Evolutionary conservation across 2,113 vertebrate species (phyloP).

Genomic region (Paramormyrops kingsleyae): DNA sequence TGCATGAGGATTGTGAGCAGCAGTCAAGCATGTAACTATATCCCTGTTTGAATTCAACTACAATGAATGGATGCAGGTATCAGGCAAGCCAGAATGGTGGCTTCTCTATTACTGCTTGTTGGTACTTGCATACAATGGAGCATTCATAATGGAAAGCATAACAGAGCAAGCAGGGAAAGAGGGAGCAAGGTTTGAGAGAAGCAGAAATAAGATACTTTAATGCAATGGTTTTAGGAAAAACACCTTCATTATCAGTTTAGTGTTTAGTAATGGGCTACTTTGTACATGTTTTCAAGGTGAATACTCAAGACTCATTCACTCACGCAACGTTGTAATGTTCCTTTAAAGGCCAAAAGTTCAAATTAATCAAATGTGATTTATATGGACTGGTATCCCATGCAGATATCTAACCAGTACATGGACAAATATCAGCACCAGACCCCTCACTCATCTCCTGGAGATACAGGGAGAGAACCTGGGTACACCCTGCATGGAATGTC

Average conservation of each 20-base stretch:
- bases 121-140: not conserved
- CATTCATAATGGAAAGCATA: not conserved
- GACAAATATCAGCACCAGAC: too few species aligned
- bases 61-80: not conserved
- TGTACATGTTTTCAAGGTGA: not conserved
- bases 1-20: not conserved
- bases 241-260: not conserved
- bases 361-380: not conserved
- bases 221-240: not conserved
- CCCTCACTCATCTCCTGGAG: too few species aligned
- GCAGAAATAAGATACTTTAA: not conserved
- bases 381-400: not conserved
- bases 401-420: too few species aligned
- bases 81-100: not conserved
- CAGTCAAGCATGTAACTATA: not conserved
- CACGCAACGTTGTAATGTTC: not conserved
- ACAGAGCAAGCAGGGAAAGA: not conserved
- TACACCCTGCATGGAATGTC: not conserved
- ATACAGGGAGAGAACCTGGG: not conserved
- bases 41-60: not conserved
- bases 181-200: not conserved
- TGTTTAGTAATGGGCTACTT: not conserved
- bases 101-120: not conserved
- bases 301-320: not conserved
- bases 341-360: not conserved